Conservation (phyloP, 2,113 vertebrate genomes). For the Onychorhynchus coronatus region DNA sequence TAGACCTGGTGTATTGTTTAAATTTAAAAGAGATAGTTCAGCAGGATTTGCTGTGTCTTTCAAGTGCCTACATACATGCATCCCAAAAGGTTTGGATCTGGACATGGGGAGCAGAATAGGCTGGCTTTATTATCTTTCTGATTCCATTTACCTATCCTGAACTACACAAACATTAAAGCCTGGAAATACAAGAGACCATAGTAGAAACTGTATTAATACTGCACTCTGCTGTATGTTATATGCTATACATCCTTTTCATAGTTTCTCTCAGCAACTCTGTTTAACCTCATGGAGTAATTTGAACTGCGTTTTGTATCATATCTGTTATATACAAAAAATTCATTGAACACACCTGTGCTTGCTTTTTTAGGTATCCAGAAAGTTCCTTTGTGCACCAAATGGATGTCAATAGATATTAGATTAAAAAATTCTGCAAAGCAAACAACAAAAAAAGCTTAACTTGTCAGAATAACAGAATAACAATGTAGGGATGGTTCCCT, state of each 20-base stretch:
- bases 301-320: neutral
- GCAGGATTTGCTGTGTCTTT: neutral
- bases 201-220: conserved; percentile 53
- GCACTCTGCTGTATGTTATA: conserved; percentile 50
- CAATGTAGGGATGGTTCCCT: neutral
- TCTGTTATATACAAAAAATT: neutral
- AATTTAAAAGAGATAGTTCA: conserved; percentile 25
- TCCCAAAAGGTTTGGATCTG: neutral
- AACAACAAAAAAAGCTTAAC: neutral
- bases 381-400: neutral
- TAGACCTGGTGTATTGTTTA: conserved; percentile 1
- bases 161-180: neutral
- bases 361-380: neutral
- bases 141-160: neutral
- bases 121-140: neutral
- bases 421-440: neutral
- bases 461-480: neutral
- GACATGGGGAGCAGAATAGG: neutral
- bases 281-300: neutral
- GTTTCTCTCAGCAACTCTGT: neutral
- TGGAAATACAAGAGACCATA: neutral
- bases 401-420: neutral
- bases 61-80: neutral
- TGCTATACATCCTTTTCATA: neutral
- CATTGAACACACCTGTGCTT: neutral